Evolutionary conservation across 2,797 vertebrate genomes (phyloP).

Genomic region (Sebastes matsubarae): DNA sequence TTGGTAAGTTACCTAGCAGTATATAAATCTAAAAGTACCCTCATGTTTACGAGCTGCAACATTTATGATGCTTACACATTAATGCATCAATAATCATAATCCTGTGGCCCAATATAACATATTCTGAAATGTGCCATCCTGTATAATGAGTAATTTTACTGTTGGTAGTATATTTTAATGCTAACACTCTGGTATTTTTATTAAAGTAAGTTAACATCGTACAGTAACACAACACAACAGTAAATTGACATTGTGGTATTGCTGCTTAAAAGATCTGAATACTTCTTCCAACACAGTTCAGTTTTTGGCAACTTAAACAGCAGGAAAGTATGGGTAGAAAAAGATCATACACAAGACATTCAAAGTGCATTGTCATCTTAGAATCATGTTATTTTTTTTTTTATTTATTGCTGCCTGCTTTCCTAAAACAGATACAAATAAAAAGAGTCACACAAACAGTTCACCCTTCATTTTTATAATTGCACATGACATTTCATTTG

Average conservation of each 20-base stretch:
- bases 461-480: background rate
- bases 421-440: background rate
- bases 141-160: background rate
- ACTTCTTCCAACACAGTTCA: no score
- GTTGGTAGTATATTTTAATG: background rate
- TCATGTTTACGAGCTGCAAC: background rate
- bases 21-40: background rate
- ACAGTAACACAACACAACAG: background rate
- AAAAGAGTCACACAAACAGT: no score
- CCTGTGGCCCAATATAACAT: background rate
- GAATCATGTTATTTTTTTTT: background rate
- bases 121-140: background rate
- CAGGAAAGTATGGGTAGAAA: background rate
- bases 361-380: no score
- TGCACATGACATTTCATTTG: background rate
- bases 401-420: background rate
- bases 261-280: no score
- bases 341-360: no score
- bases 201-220: background rate
- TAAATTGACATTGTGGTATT: background rate
- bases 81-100: no score
- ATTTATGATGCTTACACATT: background rate
- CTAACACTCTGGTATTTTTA: background rate
- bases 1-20: background rate
- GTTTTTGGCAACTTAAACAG: background rate